Conservation (phyloP, 2,888 invertebrate species). For the Drosophila sordidula region DNA sequence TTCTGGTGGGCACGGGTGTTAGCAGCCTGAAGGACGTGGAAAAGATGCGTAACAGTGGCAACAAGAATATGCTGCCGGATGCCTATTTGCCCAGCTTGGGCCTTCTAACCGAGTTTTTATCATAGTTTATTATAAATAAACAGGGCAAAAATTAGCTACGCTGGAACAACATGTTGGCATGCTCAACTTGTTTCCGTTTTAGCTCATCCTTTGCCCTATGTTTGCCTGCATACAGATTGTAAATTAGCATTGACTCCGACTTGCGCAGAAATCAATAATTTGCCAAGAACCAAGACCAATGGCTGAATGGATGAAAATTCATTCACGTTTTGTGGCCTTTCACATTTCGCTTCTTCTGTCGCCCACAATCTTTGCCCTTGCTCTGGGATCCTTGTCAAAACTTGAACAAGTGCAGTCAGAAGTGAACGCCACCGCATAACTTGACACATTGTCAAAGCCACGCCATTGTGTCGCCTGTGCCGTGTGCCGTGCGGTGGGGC, state of each 20-base stretch:
- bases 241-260: conserved; percentile 19
- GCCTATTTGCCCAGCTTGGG: conserved; percentile 51
- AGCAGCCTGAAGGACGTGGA: conserved; percentile 42
- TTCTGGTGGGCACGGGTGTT: conserved; percentile 61
- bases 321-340: conserved; percentile 10
- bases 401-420: conserved; percentile 39
- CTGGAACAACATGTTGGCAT: neutral
- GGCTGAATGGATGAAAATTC: conserved; percentile 7
- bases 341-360: conserved; percentile 1
- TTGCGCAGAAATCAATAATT: conserved; percentile 34
- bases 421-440: conserved; percentile 21
- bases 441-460: conserved; percentile 41
- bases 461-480: conserved; percentile 16
- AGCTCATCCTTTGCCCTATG: neutral
- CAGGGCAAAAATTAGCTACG: neutral
- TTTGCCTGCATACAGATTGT: conserved; percentile 27
- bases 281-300: neutral
- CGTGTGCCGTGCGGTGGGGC: conserved; percentile 4
- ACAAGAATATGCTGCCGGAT: conserved; percentile 52
- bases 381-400: conserved; percentile 50
- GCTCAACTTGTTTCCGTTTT: neutral
- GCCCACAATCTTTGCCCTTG: conserved; percentile 16
- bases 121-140: conserved; percentile 13
- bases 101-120: conserved; percentile 46
- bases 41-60: conserved; percentile 28